phyloP scores from a whole-genome alignment of 2,888 invertebrate genomes.

The Rotaria socialis region DNA sequence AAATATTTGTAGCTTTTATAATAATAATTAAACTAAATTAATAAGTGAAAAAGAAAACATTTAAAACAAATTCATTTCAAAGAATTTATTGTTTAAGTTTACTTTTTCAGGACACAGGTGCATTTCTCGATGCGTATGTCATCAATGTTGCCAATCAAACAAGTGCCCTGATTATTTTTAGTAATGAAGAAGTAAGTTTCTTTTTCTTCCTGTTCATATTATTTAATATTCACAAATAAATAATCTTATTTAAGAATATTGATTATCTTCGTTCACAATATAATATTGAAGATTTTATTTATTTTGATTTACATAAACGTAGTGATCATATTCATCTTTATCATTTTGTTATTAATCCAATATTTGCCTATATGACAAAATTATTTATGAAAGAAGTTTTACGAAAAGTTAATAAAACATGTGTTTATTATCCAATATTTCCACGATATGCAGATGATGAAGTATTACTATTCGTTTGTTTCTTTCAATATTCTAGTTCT shows the following conservation, averaged over 20 bases:
- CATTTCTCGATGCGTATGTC: conserved; percentile 57
- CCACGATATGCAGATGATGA: conserved; percentile 53
- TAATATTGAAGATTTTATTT: conserved; percentile 60
- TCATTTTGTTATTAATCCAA: conserved; percentile 58
- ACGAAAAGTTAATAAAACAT: conserved; percentile 56
- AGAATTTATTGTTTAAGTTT: too few relatives aligned
- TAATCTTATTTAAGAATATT: conserved; percentile 53
- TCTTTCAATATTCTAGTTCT: neutral
- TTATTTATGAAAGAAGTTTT: conserved; percentile 62
- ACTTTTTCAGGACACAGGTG: conserved; percentile 53
- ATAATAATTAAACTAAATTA: neutral
- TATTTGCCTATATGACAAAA: conserved; percentile 57
- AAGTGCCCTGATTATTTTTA: conserved; percentile 56
- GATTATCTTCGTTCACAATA: conserved; percentile 60
- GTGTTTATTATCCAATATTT: conserved; percentile 58
- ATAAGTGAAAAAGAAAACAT: too few relatives aligned
- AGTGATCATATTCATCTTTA: conserved; percentile 58
- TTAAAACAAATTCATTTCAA: too few relatives aligned
- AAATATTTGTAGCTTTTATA: too few relatives aligned
- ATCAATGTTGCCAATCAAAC: conserved; percentile 55
- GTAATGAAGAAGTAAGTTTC: conserved; percentile 55
- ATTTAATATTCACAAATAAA: neutral
- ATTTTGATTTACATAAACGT: conserved; percentile 59
- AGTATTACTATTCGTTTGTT: conserved; percentile 48
- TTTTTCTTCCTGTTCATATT: neutral